Conservation (phyloP, 1,140 invertebrate genomes). For the Ruditapes philippinarum region DNA sequence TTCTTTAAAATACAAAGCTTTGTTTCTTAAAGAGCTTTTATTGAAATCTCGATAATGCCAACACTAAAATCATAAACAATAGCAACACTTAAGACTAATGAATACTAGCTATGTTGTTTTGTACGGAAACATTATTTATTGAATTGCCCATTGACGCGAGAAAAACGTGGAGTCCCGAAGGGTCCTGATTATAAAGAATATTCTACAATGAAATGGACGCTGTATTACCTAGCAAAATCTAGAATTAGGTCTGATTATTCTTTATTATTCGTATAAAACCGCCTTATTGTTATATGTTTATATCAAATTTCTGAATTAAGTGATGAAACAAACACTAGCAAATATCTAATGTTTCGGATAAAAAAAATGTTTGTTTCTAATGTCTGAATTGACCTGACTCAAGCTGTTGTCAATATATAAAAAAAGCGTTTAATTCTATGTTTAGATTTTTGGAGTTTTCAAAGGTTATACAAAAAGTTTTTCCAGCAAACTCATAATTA, state of each 20-base stretch:
- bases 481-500: no score
- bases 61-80: background rate
- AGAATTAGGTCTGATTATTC: background rate
- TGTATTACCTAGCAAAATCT: background rate
- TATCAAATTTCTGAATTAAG: constrained; percentile 2
- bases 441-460: no score
- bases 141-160: constrained; percentile 18
- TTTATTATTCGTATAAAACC: background rate
- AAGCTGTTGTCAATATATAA: no score
- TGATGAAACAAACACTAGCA: background rate
- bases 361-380: no score
- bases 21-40: background rate
- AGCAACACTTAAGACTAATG: constrained; percentile 16
- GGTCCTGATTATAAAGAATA: background rate
- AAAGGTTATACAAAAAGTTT: no score
- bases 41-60: background rate
- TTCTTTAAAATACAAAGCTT: constrained; percentile 2
- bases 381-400: no score
- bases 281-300: background rate
- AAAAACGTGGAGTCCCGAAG: background rate
- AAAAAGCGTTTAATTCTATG: no score
- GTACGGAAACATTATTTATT: constrained; percentile 16
- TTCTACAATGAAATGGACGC: background rate
- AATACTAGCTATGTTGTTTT: background rate
- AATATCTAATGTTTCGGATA: no score